A percentile compares a stretch with the other conserved stretches of the same genome.
Evolutionary conservation across 2,113 vertebrate genomes (phyloP).

Genomic region (Fukomys damarensis): DNA sequence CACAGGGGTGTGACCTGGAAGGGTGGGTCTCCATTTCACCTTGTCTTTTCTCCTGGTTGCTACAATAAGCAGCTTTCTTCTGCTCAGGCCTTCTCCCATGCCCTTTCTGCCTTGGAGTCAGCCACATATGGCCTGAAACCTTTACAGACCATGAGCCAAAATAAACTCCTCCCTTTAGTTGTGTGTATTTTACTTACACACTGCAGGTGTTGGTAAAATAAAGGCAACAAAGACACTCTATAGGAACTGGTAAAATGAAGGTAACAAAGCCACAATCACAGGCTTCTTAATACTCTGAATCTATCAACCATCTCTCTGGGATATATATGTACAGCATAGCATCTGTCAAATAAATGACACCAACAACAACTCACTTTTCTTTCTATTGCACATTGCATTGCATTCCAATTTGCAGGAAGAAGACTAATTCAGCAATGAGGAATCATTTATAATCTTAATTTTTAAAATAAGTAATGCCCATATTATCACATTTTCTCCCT

Average conservation of each 20-base stretch:
- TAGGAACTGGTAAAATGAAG: not conserved
- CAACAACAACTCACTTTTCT: conserved; percentile 78
- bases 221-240: not conserved
- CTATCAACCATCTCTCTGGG: conserved; percentile 7
- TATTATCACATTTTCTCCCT: conserved; percentile 71
- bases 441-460: conserved; percentile 72
- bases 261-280: not conserved
- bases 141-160: not conserved
- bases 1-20: not conserved
- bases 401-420: conserved; percentile 40
- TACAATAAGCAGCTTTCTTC: not conserved
- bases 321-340: conserved; percentile 38
- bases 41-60: not conserved
- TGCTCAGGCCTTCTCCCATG: not conserved
- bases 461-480: conserved; percentile 69
- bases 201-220: not conserved
- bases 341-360: conserved; percentile 75
- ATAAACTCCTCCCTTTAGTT: not conserved
- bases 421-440: conserved; percentile 78
- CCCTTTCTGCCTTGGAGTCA: not conserved
- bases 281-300: not conserved
- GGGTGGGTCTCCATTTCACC: not conserved
- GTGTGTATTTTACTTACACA: not conserved
- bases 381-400: conserved; percentile 30
- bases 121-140: not conserved